phyloP scores from a whole-genome alignment of 2,888 invertebrate genomes.

The Mesochorus sp. region DNA sequence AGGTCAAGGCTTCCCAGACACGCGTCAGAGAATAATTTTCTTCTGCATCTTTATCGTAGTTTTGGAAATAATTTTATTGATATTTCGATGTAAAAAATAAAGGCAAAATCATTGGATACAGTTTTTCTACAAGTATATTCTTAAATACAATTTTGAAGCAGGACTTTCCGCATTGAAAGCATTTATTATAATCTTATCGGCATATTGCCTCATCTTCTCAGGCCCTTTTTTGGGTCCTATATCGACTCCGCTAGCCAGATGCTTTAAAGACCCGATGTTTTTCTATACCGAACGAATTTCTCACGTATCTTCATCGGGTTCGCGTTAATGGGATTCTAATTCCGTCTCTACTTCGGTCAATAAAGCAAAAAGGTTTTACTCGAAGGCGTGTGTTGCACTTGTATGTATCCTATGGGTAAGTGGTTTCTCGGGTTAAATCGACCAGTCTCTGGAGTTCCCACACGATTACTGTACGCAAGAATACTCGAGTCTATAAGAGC shows the following conservation, averaged over 20 bases:
- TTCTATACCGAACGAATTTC: not conserved
- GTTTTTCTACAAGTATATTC: no score
- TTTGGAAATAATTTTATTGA: no score
- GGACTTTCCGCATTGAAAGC: no score
- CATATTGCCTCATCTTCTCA: not conserved
- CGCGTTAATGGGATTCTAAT: conserved; percentile 28
- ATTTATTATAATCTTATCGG: no score
- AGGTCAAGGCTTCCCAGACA: conserved; percentile 16
- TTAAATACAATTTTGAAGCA: no score
- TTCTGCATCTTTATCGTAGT: no score
- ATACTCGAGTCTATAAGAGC: not conserved
- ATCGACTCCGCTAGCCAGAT: no score
- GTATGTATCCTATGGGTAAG: conserved; percentile 31
- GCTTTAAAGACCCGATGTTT: no score
- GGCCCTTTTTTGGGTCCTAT: not conserved
- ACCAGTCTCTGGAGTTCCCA: conserved; percentile 46
- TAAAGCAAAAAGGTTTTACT: not conserved
- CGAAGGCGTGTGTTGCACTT: not conserved
- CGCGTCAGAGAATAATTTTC: not conserved
- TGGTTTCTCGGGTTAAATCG: conserved; percentile 56
- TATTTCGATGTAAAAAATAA: no score
- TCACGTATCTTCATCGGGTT: not conserved
- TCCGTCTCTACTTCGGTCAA: conserved; percentile 9
- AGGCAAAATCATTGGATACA: no score
- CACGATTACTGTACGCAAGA: not conserved